Base-by-base conservation (phyloP, 2,888 invertebrate genomes). In the Bombyx huttoni region DNA sequence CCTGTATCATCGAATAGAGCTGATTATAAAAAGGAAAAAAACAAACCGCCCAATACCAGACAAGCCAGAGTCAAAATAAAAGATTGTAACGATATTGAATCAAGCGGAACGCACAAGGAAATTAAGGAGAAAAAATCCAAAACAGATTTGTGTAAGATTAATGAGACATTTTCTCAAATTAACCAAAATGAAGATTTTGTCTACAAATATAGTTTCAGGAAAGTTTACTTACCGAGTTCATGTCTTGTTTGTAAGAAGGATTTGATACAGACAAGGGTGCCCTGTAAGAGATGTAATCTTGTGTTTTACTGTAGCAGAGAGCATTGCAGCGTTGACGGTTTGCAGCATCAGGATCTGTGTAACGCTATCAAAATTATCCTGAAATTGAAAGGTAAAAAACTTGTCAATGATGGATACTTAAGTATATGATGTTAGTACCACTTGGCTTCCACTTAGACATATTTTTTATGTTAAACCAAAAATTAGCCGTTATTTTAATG, bases 151-250 rank as follows among this genome's bases (percentile, higher is more conserved):
- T 10, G 40, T 40, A 40, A 40, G 12, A 8, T 40, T 10, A 66
- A 70, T 13, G 75, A 77, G 54, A 67, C 75, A 0, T 70, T 72
- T 56, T 70, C 74, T 3, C 75, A 67, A 7, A 67, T 83, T 34
- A 40, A 90, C 55, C 90, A 90, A 34, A 91, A 90, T 46, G 90
- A 91, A 52, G 90, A 90, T 52, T 84, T 91, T 49, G 90, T 92
- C 50, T 91, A 92, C 62, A 90, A 92, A 57, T 91, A 92, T 57
- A 91, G 89, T 64, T 92, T 92, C 51, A 86, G 93, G 9, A 90
- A 90, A 65, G 91, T 92, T 12, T 93, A 91, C 66, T 76, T 91
- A 40, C 88, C 90, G 47, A 91, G 90, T 56, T 76, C 90, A 7
- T 93, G 93, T 55, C 85, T 89, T 50, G 68, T 87, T 50, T 90